Evolutionary conservation across 1,140 invertebrate species (phyloP), one percentile per base, ranked within the genome.

Genomic region (Diorhabda carinulata): DNA sequence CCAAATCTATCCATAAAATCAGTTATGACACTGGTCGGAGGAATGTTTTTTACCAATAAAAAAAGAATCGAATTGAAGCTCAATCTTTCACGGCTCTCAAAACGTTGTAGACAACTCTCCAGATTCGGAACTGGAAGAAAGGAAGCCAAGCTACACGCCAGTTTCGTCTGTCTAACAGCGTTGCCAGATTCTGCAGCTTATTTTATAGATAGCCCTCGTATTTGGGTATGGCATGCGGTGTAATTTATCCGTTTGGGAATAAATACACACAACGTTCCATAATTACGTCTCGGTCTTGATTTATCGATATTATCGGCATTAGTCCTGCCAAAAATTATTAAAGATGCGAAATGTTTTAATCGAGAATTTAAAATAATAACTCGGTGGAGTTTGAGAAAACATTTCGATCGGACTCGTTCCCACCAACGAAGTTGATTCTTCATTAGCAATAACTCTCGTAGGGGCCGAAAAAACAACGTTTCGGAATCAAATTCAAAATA

Each of bases 181-280:
- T 25, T 25, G 25, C 25, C 25, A 25, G 25, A 25, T 25, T 25
- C 25, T 25, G 25, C 25, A 1, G 25, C 25, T 25, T 0, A 25
- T 25, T 25, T 25, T 25, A 1, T 25, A 25, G 25, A 25, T 25
- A 25, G 25, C 25, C 25, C 25, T 25, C 25, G 25, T 25, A 25
- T 25, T 25, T 25, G 25, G 25, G 25, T 25, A 25, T 25, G 25
- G 25, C 70, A 68, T 71, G 72, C 67, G 69, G 70, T 73, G 68
- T 74, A 74, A 71, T 70, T 72, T 70, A 73, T 73, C 70, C 72
- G 70, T 69, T 69, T 73, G 72, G 70, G 67, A 73, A 75, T 75
- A 75, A 75, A 71, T 73, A 75, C 68, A 73, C 72, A 73, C 70
- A 66, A 70, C 69, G 68, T 69, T 61, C 67, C 63, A 70, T 72